Conservation (phyloP, 2,888 invertebrate species). For the Azorinus chamasolen region DNA sequence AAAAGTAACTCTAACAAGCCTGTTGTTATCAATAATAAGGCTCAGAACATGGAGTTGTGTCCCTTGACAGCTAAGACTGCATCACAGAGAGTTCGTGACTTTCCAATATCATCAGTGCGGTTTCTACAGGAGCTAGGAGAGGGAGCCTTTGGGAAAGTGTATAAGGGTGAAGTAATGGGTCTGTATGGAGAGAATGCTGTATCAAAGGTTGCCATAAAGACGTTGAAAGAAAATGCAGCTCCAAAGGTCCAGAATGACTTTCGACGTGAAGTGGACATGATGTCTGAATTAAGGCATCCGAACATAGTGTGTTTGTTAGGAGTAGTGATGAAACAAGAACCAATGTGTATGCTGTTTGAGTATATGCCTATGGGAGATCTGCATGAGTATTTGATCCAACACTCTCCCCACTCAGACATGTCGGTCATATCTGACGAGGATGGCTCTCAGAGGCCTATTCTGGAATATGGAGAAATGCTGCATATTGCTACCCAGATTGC, state of each 20-base stretch:
- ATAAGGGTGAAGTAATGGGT: slow-evolving; percentile 94
- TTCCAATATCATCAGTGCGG: slow-evolving; percentile 91
- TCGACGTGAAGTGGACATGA: slow-evolving; percentile 96
- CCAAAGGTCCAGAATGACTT: slow-evolving; percentile 97
- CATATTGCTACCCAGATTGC: slow-evolving; percentile 91
- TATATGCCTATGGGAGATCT: slow-evolving; percentile 98
- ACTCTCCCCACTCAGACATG: slow-evolving; percentile 92
- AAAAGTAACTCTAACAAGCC: slow-evolving; percentile 66
- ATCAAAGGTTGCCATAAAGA: slow-evolving; percentile 96
- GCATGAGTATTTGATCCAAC: slow-evolving; percentile 97
- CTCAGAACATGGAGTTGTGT: slow-evolving; percentile 80
- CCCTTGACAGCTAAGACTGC: slow-evolving; percentile 79
- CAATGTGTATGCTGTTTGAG: slow-evolving; percentile 98
- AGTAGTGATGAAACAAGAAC: slow-evolving; percentile 94
- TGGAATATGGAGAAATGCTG: slow-evolving; percentile 90
- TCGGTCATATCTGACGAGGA: slow-evolving; percentile 88
- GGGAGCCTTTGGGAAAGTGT: slow-evolving; percentile 98
- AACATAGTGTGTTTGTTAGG: slow-evolving; percentile 98
- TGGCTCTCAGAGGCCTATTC: slow-evolving; percentile 88
- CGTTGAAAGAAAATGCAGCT: slow-evolving; percentile 96
- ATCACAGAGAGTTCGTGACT: slow-evolving; percentile 92
- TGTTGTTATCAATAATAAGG: slow-evolving; percentile 49
- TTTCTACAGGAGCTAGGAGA: slow-evolving; percentile 85
- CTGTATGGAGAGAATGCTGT: slow-evolving; percentile 82
- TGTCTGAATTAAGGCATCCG: slow-evolving; percentile 97